A percentile compares a stretch with the other conserved stretches of the same genome.
These are phyloP conservation scores for Eulemur rufifrons DNA, from an alignment of 2,113 vertebrate species.

Conservation along the genomic window DNA sequence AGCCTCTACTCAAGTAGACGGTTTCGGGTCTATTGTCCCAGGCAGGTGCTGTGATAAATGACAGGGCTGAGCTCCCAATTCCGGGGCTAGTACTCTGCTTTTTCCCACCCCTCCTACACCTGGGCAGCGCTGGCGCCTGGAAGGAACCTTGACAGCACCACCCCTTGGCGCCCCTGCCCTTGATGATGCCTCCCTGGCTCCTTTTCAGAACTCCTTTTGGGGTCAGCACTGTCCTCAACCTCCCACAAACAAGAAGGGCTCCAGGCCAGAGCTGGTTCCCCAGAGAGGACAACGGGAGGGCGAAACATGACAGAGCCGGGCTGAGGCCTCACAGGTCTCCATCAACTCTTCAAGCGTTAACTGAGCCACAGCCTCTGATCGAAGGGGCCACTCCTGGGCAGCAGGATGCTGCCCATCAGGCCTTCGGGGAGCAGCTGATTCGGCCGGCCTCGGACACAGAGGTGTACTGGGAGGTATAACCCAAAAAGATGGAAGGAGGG, in stretches of 20 bases:
- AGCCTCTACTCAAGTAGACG: background rate
- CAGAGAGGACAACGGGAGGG: background rate
- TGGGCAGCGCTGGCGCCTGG: background rate
- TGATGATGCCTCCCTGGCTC: background rate
- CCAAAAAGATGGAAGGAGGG: background rate
- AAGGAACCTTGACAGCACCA: background rate
- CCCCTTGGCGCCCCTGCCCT: too few species aligned
- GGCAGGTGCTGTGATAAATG: too few species aligned
- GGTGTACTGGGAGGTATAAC: background rate
- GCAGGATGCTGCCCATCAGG: background rate
- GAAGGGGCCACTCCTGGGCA: background rate
- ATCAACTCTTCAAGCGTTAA: background rate
- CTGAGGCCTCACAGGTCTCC: background rate
- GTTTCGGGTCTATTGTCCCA: background rate
- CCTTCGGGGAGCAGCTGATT: background rate
- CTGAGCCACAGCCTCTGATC: background rate
- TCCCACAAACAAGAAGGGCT: background rate
- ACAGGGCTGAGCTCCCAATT: background rate
- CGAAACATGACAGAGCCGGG: background rate
- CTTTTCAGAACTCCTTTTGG: background rate
- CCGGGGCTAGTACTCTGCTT: background rate
- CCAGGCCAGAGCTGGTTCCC: background rate
- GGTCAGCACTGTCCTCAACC: background rate
- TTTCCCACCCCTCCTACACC: background rate
- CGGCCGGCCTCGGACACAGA: background rate